Evolutionary conservation across 1,140 invertebrate genomes (phyloP).

Genomic region (Tribolium madens): DNA sequence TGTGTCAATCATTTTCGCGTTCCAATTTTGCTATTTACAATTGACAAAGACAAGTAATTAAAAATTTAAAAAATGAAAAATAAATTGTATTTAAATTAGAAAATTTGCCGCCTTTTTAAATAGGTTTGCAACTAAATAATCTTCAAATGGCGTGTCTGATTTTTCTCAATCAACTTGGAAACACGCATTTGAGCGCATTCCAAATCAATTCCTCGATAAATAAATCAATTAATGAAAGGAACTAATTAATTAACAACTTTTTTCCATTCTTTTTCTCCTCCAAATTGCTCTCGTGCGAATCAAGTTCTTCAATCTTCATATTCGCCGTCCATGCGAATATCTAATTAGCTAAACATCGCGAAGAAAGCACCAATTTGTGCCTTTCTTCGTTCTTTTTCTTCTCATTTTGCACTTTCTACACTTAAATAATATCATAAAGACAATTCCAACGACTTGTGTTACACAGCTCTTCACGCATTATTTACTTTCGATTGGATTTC

Average conservation of each 20-base stretch:
- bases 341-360: neutral
- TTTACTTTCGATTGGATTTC: constrained; percentile 2
- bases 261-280: neutral
- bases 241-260: neutral
- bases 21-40: too few relatives aligned
- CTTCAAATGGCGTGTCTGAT: too few relatives aligned
- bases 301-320: neutral
- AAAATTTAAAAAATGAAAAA: too few relatives aligned
- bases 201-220: too few relatives aligned
- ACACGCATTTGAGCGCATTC: neutral
- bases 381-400: neutral
- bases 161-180: too few relatives aligned
- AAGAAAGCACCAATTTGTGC: neutral
- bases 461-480: neutral
- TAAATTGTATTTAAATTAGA: too few relatives aligned
- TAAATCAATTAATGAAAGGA: neutral
- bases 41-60: too few relatives aligned
- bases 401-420: neutral
- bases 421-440: neutral
- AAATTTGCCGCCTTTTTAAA: too few relatives aligned
- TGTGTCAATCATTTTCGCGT: neutral
- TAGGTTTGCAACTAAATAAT: too few relatives aligned
- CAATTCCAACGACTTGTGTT: neutral
- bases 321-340: too few relatives aligned
- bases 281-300: neutral